These are phyloP conservation scores for Drosophila persimilis DNA, from an alignment of 1,140 invertebrate species.

Conservation along the genomic window DNA sequence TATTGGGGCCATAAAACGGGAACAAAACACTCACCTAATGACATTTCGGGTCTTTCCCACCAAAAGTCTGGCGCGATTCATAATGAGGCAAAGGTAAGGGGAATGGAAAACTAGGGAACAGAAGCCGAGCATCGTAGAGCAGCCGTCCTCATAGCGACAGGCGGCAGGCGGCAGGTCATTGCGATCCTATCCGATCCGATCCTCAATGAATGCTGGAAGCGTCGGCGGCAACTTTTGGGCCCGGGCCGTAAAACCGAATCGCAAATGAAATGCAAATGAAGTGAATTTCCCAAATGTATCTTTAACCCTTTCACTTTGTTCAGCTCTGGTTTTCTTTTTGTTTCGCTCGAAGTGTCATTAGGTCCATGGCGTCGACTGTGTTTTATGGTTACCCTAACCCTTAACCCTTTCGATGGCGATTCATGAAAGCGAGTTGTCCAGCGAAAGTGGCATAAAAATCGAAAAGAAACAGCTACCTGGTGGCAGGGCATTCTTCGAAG, in stretches of 20 bases:
- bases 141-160: neutral
- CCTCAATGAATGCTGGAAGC: constrained; percentile 57
- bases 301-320: constrained; percentile 65
- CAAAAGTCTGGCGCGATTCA: constrained; percentile 78
- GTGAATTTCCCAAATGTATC: constrained; percentile 61
- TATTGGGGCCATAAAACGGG: constrained; percentile 53
- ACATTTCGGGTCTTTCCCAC: constrained; percentile 77
- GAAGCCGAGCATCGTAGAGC: constrained; percentile 30
- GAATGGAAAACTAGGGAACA: constrained; percentile 1
- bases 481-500: constrained; percentile 67
- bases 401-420: constrained; percentile 43
- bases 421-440: constrained; percentile 54
- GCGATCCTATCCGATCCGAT: constrained; percentile 1
- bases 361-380: constrained; percentile 63
- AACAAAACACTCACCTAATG: constrained; percentile 69
- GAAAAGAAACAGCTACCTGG: constrained; percentile 9
- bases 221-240: constrained; percentile 63
- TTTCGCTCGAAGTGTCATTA: constrained; percentile 63
- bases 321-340: constrained; percentile 22
- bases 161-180: constrained; percentile 1
- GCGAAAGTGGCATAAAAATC: constrained; percentile 69
- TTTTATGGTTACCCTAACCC: constrained; percentile 42
- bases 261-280: constrained; percentile 61
- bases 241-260: constrained; percentile 43
- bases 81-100: constrained; percentile 51